Base-by-base conservation (phyloP, 2,888 invertebrate species). In the Clivina fossor region DNA sequence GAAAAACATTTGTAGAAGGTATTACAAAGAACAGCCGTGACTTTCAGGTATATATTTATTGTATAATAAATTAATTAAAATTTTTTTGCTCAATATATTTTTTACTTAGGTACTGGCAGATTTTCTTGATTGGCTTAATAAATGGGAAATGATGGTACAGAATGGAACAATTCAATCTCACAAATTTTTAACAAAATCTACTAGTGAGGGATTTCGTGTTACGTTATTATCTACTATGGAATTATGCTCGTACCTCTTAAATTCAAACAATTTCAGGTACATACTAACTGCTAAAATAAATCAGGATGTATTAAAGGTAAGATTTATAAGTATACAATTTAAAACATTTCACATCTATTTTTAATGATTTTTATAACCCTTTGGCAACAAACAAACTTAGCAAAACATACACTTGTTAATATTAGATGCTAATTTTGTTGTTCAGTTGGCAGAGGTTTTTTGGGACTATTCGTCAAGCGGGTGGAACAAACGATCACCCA, bases 101-200 rank as follows among this genome's bases (percentile, higher is more conserved):
- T 33, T 7, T 43, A 53, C 46, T n/a, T 40, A 60, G 60, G 33
- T 44, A 11, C 40, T 61, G 13, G 33, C 57, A 48, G 57, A 57
- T n/a, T 26, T 33, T 11, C 28, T 61, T 15, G 18, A 46, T 9
- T 58, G 47, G 24, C 43, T 62, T 18, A 53, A 60, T 40, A 47
- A 60, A 26, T 63, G 60, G 61, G 58, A 64, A 28, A 22, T 48
- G n/a, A 30, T 53, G 28, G 59, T 58, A 3, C 2, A 47, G 5
- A 33, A 50, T 9, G 47, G 47, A 28, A 33, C 33, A 15, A 57
- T 63, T 15, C 37, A 18, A 16, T 16, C 40, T 11, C 38, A 59
- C 19, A 18, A 46, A 3, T 61, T 63, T 32, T 43, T 63, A 3
- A 63, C 60, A 4, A 48, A 35, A 18, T 50, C 44, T 24, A 64